Percentiles rank a stretch among this genome's conserved stretches.
These are phyloP conservation scores for Gonioctena quinquepunctata DNA, from an alignment of 1,140 invertebrate genomes.

Conservation along the genomic window DNA sequence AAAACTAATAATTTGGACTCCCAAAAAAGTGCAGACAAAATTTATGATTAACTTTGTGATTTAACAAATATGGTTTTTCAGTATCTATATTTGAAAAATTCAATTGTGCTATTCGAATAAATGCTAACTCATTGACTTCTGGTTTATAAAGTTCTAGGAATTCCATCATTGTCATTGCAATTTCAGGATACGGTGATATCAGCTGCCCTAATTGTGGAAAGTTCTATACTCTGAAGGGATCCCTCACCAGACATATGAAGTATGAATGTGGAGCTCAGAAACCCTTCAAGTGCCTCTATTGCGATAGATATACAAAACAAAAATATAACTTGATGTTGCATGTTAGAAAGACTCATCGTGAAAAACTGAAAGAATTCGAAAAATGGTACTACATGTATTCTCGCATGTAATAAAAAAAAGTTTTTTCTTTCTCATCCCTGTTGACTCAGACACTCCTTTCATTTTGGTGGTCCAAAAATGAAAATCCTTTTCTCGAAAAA, in stretches of 20 bases:
- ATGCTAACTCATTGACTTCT: too few species aligned
- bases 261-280: conserved; percentile 44
- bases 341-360: neutral
- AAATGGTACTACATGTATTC: neutral
- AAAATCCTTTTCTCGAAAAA: neutral
- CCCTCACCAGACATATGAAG: conserved; percentile 40
- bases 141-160: too few species aligned
- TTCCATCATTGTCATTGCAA: too few species aligned
- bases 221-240: conserved; percentile 30
- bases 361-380: neutral
- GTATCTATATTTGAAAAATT: too few species aligned
- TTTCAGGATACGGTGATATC: neutral
- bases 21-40: too few species aligned
- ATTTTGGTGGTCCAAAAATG: neutral
- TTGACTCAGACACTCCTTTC: neutral
- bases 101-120: too few species aligned
- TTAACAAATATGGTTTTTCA: too few species aligned
- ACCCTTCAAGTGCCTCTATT: conserved; percentile 64
- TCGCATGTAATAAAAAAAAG: neutral
- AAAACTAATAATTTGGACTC: too few species aligned
- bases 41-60: too few species aligned
- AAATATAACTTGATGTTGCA: conserved; percentile 12
- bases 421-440: neutral
- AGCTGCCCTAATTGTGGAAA: conserved; percentile 38
- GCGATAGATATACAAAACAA: conserved; percentile 21